Base-by-base conservation (phyloP, 2,888 invertebrate genomes). In the Erpobdella octoculata region DNA sequence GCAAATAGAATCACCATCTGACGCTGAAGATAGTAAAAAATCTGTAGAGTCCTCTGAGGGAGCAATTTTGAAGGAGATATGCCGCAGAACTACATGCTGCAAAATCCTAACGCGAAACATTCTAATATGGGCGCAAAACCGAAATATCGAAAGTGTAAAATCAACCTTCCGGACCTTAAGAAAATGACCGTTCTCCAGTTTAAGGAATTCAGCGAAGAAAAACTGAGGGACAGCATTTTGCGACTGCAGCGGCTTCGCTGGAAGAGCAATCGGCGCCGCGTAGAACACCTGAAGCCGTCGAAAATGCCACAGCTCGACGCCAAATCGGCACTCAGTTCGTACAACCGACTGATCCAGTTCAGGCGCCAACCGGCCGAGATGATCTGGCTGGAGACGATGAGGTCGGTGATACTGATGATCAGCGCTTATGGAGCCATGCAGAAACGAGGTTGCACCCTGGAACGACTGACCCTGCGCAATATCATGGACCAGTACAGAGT, bases 351-450 rank as follows among this genome's bases (percentile, higher is more conserved):
- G 33, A 35, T 58, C 21, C 69, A 69, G 25, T 69, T 69, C 18
- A 28, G 69, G 15, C 25, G 31, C 8, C 48, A 58, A 21, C 69
- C 53, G 36, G 35, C 48, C 0, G 69, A 69, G 12, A 58, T 69
- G 58, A 21, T 53, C 8, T 69, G 69, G 69, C 12, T 69, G 58
- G 69, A 69, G 21, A 46, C 58, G 35, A n/a, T 69, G n/a, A 38
- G 69, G n/a, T 15, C 35, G 4, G 69, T 69, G 15, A 35, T 37
- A 1, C 36, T 69, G 31, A 69, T 69, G 69, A 48, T 69, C 58
- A 48, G 58, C 4, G 69, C 48, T 8, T 69, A 69, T 36, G 69
- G 69, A 69, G 69, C 69, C 37, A 69, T 69, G 69, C 48, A 69
- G 69, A 69, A 69, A 36, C 25, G 69, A 2, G 69, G 69, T 33